Conservation (phyloP, 1,140 invertebrate genomes). For the Drosophila lini region DNA sequence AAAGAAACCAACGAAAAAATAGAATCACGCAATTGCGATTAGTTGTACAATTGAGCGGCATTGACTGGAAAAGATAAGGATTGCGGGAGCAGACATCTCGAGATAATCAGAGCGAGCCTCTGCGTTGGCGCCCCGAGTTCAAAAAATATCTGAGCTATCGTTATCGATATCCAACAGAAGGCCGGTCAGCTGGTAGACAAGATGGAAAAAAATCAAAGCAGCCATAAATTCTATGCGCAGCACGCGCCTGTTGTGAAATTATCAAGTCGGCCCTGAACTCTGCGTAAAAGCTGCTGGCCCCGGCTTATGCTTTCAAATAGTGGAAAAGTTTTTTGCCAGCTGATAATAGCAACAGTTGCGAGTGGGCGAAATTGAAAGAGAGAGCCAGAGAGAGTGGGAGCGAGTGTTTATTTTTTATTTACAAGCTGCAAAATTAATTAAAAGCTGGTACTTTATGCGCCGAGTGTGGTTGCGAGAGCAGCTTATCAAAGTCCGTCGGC, state of each 20-base stretch:
- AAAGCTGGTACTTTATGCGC: neutral
- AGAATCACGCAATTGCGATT: slow-evolving; percentile 35
- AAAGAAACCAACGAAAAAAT: slow-evolving; percentile 10
- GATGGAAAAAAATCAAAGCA: neutral
- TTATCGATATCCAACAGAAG: slow-evolving; percentile 41
- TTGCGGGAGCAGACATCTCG: slow-evolving; percentile 2
- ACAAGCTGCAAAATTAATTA: slow-evolving; percentile 36
- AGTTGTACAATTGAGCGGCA: slow-evolving; percentile 27
- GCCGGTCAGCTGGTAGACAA: slow-evolving; percentile 7
- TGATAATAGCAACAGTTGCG: slow-evolving; percentile 32
- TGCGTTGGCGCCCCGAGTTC: slow-evolving; percentile 14
- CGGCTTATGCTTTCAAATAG: slow-evolving; percentile 2
- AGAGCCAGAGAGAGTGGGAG: neutral
- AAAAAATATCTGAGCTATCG: slow-evolving; percentile 38
- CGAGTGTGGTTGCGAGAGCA: slow-evolving; percentile 20
- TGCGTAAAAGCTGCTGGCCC: slow-evolving; percentile 7
- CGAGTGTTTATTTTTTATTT: slow-evolving; percentile 16
- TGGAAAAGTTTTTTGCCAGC: slow-evolving; percentile 53
- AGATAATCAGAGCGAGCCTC: slow-evolving; percentile 34
- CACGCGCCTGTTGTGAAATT: slow-evolving; percentile 18
- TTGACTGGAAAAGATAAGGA: slow-evolving; percentile 30
- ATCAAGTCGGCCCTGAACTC: slow-evolving; percentile 62
- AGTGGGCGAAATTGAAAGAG: neutral
- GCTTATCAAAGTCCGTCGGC: slow-evolving; percentile 18
- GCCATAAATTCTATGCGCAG: neutral